Percentiles rank a stretch among this genome's conserved stretches.
Evolutionary conservation across 1,140 invertebrate species (phyloP).

Genomic region (Drosophila mojavensis): DNA sequence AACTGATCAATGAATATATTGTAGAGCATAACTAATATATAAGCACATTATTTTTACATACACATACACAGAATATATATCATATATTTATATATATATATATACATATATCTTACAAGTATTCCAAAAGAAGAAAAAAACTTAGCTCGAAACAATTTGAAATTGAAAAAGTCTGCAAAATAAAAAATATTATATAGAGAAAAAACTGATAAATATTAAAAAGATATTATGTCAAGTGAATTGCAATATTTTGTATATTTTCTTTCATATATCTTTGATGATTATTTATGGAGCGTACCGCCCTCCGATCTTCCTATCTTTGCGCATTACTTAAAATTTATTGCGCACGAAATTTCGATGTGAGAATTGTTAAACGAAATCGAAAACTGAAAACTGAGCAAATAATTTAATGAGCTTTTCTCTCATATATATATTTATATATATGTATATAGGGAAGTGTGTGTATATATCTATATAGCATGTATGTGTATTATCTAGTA

Average conservation of each 20-base stretch:
- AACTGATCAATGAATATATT: slow-evolving; percentile 15
- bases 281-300: slow-evolving; percentile 48
- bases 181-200: background rate
- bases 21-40: background rate
- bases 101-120: slow-evolving; percentile 23
- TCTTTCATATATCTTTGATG: slow-evolving; percentile 51
- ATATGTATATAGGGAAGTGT: slow-evolving; percentile 7
- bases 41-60: slow-evolving; percentile 7
- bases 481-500: slow-evolving; percentile 34
- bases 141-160: slow-evolving; percentile 31
- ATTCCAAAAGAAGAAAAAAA: slow-evolving; percentile 14
- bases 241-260: slow-evolving; percentile 40
- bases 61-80: slow-evolving; percentile 13
- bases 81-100: slow-evolving; percentile 20
- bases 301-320: slow-evolving; percentile 25
- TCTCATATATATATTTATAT: slow-evolving; percentile 17
- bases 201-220: background rate
- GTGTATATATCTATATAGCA: slow-evolving; percentile 31
- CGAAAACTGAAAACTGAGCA: slow-evolving; percentile 63
- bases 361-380: slow-evolving; percentile 75
- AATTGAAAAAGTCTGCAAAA: slow-evolving; percentile 45
- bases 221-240: slow-evolving; percentile 26
- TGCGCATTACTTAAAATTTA: slow-evolving; percentile 49
- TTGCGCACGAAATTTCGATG: slow-evolving; percentile 59
- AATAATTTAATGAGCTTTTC: slow-evolving; percentile 31